These are phyloP conservation scores for Caenorhabditis auriculariae DNA, from an alignment of 2,888 invertebrate species.

Conservation along the genomic window DNA sequence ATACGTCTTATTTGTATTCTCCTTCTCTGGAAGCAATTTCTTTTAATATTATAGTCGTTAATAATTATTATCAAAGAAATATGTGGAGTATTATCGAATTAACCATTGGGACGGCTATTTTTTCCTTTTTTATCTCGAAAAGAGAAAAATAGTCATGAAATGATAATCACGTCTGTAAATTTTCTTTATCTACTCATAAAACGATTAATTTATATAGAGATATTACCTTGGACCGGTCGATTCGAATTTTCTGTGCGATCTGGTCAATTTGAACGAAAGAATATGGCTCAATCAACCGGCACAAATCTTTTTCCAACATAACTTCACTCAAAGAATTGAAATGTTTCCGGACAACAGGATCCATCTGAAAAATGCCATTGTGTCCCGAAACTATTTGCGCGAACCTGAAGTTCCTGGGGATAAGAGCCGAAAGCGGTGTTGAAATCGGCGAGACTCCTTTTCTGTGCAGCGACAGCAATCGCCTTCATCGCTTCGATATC, in stretches of 20 bases:
- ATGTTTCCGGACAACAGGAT: conserved; percentile 94
- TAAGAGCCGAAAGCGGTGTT: conserved; percentile 70
- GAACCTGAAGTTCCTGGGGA: conserved; percentile 50
- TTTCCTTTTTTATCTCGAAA: too few relatives aligned
- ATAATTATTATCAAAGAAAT: too few relatives aligned
- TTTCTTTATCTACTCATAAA: too few relatives aligned
- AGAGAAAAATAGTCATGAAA: too few relatives aligned
- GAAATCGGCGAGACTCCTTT: conserved; percentile 94
- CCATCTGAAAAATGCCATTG: conserved; percentile 73
- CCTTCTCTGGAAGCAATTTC: too few relatives aligned
- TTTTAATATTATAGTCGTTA: too few relatives aligned
- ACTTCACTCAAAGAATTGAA: conserved; percentile 94
- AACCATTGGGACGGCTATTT: too few relatives aligned
- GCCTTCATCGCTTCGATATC: conserved; percentile 97
- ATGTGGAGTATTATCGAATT: too few relatives aligned
- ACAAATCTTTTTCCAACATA: conserved; percentile 87
- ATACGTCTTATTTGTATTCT: too few relatives aligned
- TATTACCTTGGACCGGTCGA: conserved; percentile 64
- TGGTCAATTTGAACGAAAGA: conserved; percentile 79
- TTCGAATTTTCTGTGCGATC: conserved; percentile 56
- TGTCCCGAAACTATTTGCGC: too few relatives aligned
- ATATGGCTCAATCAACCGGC: conserved; percentile 97
- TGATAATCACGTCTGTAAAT: too few relatives aligned
- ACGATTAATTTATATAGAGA: too few relatives aligned
- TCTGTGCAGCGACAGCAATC: conserved; percentile 92